A percentile compares a stretch with the other conserved stretches of the same genome.
Conservation (phyloP, 1,140 invertebrate species). For the roundworm (Caenorhabditis elegans) region WBcel235 BX284605.5:11998001-11998500, state of each 20-base stretch:
- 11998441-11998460: slow-evolving; percentile 77
- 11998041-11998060: too few species aligned
- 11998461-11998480: slow-evolving; percentile 80
- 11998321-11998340: slow-evolving; percentile 40
- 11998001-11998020: too few species aligned
- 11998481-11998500: slow-evolving; percentile 45
- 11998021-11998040: too few species aligned
- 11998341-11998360: neutral
- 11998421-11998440: slow-evolving; percentile 85
- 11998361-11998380: too few species aligned
- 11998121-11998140: slow-evolving; percentile 28
- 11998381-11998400: slow-evolving; percentile 59
- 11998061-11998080: slow-evolving; percentile 38
- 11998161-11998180: slow-evolving; percentile 23
- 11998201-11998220: slow-evolving; percentile 38
- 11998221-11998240: slow-evolving; percentile 43
- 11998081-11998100: slow-evolving; percentile 31
- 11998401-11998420: slow-evolving; percentile 88
- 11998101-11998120: slow-evolving; percentile 34
- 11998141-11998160: slow-evolving; percentile 4
- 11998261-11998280: slow-evolving; percentile 22
- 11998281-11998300: slow-evolving; percentile 34
- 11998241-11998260: slow-evolving; percentile 26
- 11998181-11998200: slow-evolving; percentile 33
- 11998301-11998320: slow-evolving; percentile 37